These are phyloP conservation scores for Pelodiscus sinensis DNA, from an alignment of 2,113 vertebrate genomes.

Conservation along the genomic window DNA sequence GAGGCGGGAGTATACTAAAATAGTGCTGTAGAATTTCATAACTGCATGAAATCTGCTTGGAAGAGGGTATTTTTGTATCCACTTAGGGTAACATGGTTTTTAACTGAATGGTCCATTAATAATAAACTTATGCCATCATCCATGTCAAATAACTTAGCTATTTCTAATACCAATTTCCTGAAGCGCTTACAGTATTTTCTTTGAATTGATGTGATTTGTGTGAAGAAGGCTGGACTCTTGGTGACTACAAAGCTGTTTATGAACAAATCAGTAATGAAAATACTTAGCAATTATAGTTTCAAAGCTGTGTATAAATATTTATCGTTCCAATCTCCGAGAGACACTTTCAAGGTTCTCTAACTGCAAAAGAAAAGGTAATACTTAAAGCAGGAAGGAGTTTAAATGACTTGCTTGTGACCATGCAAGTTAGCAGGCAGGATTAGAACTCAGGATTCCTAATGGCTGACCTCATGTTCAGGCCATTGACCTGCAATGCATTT, in stretches of 20 bases:
- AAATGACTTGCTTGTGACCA: fast-evolving
- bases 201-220: neutral
- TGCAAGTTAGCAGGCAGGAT: fast-evolving
- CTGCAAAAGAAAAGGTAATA: no score
- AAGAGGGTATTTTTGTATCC: neutral
- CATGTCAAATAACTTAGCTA: neutral
- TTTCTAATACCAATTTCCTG: neutral
- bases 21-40: neutral
- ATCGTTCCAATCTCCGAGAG: neutral
- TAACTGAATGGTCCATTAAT: neutral
- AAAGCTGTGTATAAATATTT: neutral
- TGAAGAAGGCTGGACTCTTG: neutral
- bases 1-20: neutral
- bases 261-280: neutral
- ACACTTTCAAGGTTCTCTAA: neutral
- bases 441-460: neutral
- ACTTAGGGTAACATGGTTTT: neutral
- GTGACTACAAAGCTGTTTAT: neutral
- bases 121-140: neutral
- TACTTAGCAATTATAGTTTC: neutral
- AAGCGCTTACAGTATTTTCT: neutral
- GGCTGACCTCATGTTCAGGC: fast-evolving
- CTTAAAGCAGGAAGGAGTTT: no score
- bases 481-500: fast-evolving
- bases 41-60: neutral